Base-by-base conservation (phyloP, 2,797 vertebrate species). In the Paramormyrops hopkinsi region DNA sequence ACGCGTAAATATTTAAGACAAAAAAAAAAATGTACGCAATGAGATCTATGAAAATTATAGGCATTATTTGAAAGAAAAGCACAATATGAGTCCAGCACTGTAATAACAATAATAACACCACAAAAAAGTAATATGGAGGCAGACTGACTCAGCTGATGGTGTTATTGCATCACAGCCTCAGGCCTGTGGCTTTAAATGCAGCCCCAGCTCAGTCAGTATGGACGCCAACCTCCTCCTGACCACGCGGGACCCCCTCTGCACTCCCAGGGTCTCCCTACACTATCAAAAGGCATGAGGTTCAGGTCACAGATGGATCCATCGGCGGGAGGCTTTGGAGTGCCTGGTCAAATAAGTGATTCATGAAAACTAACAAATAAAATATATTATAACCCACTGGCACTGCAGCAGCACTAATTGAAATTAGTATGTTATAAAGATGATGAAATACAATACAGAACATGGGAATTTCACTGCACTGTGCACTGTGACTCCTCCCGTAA, bases 71-170 rank as follows among this genome's bases (percentile, higher is more conserved):
- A 79, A 79, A 79, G 37, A 44, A 8, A 19, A 3, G 17, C 73
- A 79, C 73, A 11, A 79, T 79, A 79, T 41, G 37, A 41, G 2
- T 79, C 73, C 41, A 9, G 73, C 73, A 44, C 73, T 19, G 0
- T 79, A 44, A 79, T 79, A 79, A 79, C 17, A 44, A 46, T 44
- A 79, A 41, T n/a, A 44, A 79, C 29, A 2, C 73, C 73, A 46
- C 33, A n/a, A n/a, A n/a, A 76, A 79, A 79, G 73, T 79, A 41
- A 79, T 79, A 44, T 79, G 73, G 73, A 44, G 73, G 73, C 73
- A 8, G 17, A 44, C 33, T 19, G 73, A 79, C 73, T 44, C 37
- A 1, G 73, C 73, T 79, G 73, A 44, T 79, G 73, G 12, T 79
- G 14, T n/a, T 79, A 79, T 79, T 79, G 37, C 73, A 44, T 4